A percentile compares a stretch with the other conserved stretches of the same genome.
These are phyloP conservation scores for Manis javanica DNA, from an alignment of 2,797 vertebrate genomes.

Conservation along the genomic window DNA sequence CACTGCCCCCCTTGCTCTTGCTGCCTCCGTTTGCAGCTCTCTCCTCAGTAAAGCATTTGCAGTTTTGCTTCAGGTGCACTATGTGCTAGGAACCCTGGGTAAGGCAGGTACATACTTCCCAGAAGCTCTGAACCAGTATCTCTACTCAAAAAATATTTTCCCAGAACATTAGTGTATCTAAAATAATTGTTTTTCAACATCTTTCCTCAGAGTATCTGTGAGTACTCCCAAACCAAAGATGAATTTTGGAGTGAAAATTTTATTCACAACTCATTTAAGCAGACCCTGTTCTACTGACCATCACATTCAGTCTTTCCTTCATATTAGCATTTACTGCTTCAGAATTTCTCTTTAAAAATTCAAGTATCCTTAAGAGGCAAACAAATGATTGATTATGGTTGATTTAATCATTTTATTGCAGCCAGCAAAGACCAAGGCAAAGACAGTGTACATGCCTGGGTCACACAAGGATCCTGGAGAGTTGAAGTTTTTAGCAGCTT, in stretches of 20 bases:
- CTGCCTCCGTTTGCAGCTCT: background rate
- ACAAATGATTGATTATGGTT: background rate
- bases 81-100: constrained; percentile 28
- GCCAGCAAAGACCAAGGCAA: background rate
- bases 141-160: background rate
- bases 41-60: background rate
- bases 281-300: background rate
- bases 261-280: background rate
- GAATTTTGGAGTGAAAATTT: constrained; percentile 55
- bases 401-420: background rate
- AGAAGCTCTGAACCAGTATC: background rate
- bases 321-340: background rate
- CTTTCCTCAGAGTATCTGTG: constrained; percentile 13
- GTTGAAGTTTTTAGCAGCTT: background rate
- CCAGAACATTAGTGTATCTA: background rate
- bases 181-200: background rate
- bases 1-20: background rate
- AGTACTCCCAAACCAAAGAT: background rate
- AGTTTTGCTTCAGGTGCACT: background rate
- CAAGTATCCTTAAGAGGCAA: background rate
- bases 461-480: background rate
- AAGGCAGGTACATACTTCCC: background rate
- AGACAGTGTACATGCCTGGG: background rate
- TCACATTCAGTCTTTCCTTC: background rate
- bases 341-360: constrained; percentile 1